Evolutionary conservation across 2,888 invertebrate genomes (phyloP).

Genomic region (Hoplodrina blanda): DNA sequence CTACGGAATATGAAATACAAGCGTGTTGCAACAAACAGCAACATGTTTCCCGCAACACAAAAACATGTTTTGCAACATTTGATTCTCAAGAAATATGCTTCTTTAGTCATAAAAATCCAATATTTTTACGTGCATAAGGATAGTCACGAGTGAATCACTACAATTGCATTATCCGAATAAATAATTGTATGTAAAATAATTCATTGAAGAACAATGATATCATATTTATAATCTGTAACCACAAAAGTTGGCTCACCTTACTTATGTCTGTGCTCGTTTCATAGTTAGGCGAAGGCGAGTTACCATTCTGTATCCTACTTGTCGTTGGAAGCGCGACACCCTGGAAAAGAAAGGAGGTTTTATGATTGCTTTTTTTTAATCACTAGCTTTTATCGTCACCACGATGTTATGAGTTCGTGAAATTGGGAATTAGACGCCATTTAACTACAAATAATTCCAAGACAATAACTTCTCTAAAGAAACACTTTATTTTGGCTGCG

Average conservation of each 20-base stretch:
- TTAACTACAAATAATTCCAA: too few relatives aligned
- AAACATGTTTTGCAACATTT: too few relatives aligned
- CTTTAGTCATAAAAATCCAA: too few relatives aligned
- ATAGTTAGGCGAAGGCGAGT: constrained; percentile 65
- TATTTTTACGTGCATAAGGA: neutral
- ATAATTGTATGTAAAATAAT: constrained; percentile 34
- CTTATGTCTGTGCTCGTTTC: constrained; percentile 69
- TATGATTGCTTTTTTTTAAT: neutral
- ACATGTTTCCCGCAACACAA: too few relatives aligned
- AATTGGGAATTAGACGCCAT: too few relatives aligned
- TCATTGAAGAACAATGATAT: constrained; percentile 43
- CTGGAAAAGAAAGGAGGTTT: constrained; percentile 57
- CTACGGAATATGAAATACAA: too few relatives aligned
- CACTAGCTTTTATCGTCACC: neutral
- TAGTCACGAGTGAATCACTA: constrained; percentile 27
- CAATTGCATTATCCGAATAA: neutral
- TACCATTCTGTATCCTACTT: constrained; percentile 66
- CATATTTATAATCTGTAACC: constrained; percentile 14
- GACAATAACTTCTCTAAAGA: too few relatives aligned
- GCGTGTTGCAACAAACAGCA: too few relatives aligned
- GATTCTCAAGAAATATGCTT: too few relatives aligned
- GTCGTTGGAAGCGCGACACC: constrained; percentile 70
- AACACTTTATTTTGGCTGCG: too few relatives aligned
- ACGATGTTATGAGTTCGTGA: too few relatives aligned
- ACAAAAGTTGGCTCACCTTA: constrained; percentile 63